Percentiles rank a stretch among this genome's conserved stretches.
These are phyloP conservation scores for Tipula helvola DNA, from an alignment of 2,888 invertebrate genomes.

Conservation along the genomic window DNA sequence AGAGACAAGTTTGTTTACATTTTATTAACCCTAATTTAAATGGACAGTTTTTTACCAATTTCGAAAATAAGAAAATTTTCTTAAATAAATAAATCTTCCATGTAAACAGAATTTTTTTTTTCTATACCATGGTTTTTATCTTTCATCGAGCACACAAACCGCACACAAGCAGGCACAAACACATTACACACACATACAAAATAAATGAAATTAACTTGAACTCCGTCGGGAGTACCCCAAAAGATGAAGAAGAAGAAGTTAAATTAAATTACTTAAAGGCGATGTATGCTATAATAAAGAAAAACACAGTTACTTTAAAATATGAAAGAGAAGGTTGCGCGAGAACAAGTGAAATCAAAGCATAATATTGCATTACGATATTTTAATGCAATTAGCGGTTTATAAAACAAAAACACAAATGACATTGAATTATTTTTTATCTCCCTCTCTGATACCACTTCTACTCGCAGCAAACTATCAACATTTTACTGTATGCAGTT, in stretches of 20 bases:
- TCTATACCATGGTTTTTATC: background rate
- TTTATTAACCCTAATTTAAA: background rate
- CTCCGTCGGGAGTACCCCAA: background rate
- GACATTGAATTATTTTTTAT: background rate
- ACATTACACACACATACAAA: background rate
- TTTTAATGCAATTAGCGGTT: background rate
- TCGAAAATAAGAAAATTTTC: background rate
- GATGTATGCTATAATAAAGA: background rate
- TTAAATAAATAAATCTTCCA: slow-evolving; percentile 4
- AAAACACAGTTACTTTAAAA: background rate
- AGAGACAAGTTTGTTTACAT: background rate
- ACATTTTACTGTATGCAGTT: background rate
- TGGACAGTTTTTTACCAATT: background rate
- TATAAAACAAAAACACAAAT: background rate
- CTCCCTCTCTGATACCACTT: background rate
- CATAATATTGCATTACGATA: background rate
- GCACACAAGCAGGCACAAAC: background rate
- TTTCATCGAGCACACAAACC: background rate
- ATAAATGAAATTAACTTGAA: background rate
- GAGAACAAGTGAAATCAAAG: background rate
- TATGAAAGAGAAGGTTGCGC: background rate
- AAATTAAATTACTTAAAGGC: background rate
- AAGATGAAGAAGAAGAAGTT: background rate
- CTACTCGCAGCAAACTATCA: background rate
- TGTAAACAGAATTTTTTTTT: background rate